Evolutionary conservation across 1,140 invertebrate genomes (phyloP), one percentile per base, ranked within the genome.

Genomic region (Drosophila bipectinata): DNA sequence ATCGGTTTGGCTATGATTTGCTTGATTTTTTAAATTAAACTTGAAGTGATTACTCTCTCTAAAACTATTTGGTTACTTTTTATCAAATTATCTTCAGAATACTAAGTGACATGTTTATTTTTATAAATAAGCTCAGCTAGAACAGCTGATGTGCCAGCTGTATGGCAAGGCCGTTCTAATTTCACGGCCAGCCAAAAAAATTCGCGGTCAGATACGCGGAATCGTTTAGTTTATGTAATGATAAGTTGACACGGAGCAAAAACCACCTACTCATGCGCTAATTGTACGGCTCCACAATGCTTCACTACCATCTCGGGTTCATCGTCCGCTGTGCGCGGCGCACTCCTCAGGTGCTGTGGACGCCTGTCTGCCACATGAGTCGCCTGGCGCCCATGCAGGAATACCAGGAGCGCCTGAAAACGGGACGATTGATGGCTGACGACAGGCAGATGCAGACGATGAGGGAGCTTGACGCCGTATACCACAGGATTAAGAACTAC

Each of bases 401-500:
- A 41, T 93, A 95, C 49, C 83, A 93, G 34, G 81, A 93, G 54
- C 95, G 94, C 92, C 93, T 97, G 14, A 76, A 91, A 28, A 92
- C 91, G 30, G 94, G 94, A 0, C 93, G 95, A 88, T 79, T 97
- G 32, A 84, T 93, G 51, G 89, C 93, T 47, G 97, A 98, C 92
- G 80, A 93, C 3, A 94, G 95, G 89, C 97, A 98, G 91, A 91
- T 93, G 41, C 92, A 93, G 90, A 94, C 98, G 45, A 93, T 95
- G 30, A 83, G 94, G 82, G 92, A 93, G 45, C 92, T 98, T 14
- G 94, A 98, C 79, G 91, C 92, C 32, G 93, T 98, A 7, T 96
- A 95, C 90, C 83, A 94, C 26, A 93, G 95, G 56, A 92, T 97
- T 1, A 89, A 93, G 63, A 78, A 90, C 24, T 97, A 97, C 78